Conservation (phyloP, 2,797 vertebrate species). For the Arctocebus calabarensis region DNA sequence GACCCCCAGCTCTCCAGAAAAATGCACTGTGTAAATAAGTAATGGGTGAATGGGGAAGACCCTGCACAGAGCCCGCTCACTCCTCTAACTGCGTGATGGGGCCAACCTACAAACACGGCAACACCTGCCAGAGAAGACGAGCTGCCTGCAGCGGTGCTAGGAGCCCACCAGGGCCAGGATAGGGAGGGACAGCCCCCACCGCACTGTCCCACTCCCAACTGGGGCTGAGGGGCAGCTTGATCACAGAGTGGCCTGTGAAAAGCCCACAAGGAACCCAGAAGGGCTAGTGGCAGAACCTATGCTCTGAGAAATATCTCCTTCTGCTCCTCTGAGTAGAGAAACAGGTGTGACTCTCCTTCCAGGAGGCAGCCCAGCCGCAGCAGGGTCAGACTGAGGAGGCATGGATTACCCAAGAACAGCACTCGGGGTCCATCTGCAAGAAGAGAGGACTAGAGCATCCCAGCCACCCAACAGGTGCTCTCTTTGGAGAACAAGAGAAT, state of each 20-base stretch:
- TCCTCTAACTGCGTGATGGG: neutral
- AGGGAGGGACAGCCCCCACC: accelerated
- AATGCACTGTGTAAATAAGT: neutral
- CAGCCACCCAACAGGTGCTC: neutral
- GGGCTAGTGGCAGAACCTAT: too few relatives aligned
- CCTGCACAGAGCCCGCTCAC: neutral
- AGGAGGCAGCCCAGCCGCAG: neutral
- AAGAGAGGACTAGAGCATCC: neutral
- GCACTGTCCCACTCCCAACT: neutral
- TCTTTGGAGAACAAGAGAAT: neutral
- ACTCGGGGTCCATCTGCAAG: neutral
- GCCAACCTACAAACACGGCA: neutral
- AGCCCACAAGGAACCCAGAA: accelerated
- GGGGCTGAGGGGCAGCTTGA: neutral
- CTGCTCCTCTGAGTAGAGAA: neutral
- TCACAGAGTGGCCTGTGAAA: accelerated
- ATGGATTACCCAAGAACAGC: neutral
- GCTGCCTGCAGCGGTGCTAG: accelerated
- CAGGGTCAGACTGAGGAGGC: neutral
- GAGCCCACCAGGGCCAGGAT: neutral
- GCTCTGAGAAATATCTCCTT: slow-evolving; percentile 2
- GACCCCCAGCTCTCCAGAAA: neutral
- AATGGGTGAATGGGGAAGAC: accelerated
- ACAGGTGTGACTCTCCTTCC: neutral
- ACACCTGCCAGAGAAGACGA: neutral